These are phyloP conservation scores for Zenarchopterus dispar DNA, from an alignment of 2,797 vertebrate genomes.

Conservation along the genomic window DNA sequence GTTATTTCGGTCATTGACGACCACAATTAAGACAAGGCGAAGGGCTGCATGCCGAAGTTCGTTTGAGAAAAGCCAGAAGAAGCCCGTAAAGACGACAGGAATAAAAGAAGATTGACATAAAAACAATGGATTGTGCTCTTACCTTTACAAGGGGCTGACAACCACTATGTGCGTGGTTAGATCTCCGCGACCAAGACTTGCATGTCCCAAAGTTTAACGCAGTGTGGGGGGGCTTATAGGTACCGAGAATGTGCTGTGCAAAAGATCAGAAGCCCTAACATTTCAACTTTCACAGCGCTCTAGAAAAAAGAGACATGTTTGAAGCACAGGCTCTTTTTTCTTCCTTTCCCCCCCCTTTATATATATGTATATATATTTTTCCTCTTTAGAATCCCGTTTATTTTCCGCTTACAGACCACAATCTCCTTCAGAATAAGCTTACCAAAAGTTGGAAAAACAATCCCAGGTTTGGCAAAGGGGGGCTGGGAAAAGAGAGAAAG, in stretches of 20 bases:
- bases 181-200: slow-evolving; percentile 92
- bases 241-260: slow-evolving; percentile 81
- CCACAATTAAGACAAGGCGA: slow-evolving; percentile 50
- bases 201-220: slow-evolving; percentile 97
- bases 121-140: slow-evolving; percentile 85
- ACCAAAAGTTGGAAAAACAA: slow-evolving; percentile 83
- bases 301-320: slow-evolving; percentile 76
- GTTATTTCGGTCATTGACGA: slow-evolving; percentile 64
- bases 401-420: slow-evolving; percentile 66
- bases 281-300: slow-evolving; percentile 89
- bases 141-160: slow-evolving; percentile 93
- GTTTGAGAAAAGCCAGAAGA: slow-evolving; percentile 44
- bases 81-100: slow-evolving; percentile 58
- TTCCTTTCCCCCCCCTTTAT: not conserved
- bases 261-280: slow-evolving; percentile 86
- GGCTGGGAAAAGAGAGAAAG: slow-evolving; percentile 74
- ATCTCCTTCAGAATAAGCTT: slow-evolving; percentile 75
- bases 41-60: slow-evolving; percentile 71
- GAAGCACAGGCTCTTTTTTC: slow-evolving; percentile 75
- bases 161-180: slow-evolving; percentile 92
- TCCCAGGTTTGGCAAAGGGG: slow-evolving; percentile 81
- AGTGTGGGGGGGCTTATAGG: slow-evolving; percentile 78
- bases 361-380: not conserved
- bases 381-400: slow-evolving; percentile 60
- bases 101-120: slow-evolving; percentile 64